Base-by-base conservation (phyloP, 2,888 invertebrate genomes). In the Cybosia mesomella region DNA sequence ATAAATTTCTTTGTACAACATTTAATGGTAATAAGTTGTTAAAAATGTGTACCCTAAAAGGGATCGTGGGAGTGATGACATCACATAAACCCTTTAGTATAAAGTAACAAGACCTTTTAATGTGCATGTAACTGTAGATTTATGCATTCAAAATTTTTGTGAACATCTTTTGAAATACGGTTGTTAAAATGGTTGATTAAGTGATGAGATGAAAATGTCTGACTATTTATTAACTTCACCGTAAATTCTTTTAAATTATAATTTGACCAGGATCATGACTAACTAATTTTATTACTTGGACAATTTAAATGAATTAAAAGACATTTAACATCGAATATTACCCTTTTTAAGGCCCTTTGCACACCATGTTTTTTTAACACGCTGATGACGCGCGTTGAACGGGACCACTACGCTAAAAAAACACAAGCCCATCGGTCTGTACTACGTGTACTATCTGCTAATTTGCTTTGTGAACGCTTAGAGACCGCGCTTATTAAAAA, bases 11-110 rank as follows among this genome's bases (percentile, higher is more conserved):
- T 39, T 39, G 15, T 39, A 39, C 15, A 39, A 15, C 2, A 39
- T 39, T 39, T 71, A 68, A 74, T 67, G 65, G 66, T 57, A n/a
- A 66, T 43, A 58, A 10, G 22, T 57, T 62, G 49, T 58, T 21
- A 60, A 68, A 15, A 55, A 15, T 4, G 9, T 32, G 1, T 36
- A 54, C 53, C 49, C 24, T 28, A 53, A 64, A 60, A 28, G 58
- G 68, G n/a, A 28, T 15, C 54, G 59, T 68, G 55, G 68, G 68
- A 54, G 59, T 53, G 18, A 22, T 64, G 60, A 64, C 22, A 43
- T 68, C 64, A 64, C 22, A n/a, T 49, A 2, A 55, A 32, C 64
- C 55, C 60, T 63, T 64, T 32, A 54, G 32, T 22, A 21, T 28
- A 18, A 58, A 58, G 15, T 65, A 32, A 22, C 34, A 58, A 53